phyloP scores from a whole-genome alignment of 2,888 invertebrate species.

The Oeneis ivallda region DNA sequence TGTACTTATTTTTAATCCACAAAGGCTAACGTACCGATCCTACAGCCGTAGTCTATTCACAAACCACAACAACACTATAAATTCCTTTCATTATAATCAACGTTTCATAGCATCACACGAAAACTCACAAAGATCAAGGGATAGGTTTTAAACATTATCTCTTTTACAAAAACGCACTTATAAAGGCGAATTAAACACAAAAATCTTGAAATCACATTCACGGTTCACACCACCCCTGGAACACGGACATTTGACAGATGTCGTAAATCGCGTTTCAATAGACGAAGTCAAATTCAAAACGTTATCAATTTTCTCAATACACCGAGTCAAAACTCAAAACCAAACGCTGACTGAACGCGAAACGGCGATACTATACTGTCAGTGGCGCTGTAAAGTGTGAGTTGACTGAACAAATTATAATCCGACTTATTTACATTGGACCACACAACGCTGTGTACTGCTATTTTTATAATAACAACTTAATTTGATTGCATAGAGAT shows the following conservation, averaged over 20 bases:
- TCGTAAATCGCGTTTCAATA: constrained; percentile 63
- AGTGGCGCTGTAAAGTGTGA: neutral
- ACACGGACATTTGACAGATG: constrained; percentile 59
- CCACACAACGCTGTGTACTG: no score
- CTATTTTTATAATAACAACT: neutral
- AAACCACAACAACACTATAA: constrained; percentile 65
- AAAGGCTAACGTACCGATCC: constrained; percentile 53
- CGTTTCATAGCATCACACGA: constrained; percentile 52
- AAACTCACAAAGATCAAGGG: constrained; percentile 53
- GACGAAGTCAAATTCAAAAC: constrained; percentile 49
- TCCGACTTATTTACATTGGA: neutral
- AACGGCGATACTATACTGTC: no score
- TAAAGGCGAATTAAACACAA: constrained; percentile 46
- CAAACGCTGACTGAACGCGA: constrained; percentile 15
- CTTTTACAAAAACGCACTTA: constrained; percentile 53
- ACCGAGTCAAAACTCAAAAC: constrained; percentile 49
- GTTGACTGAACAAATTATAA: neutral
- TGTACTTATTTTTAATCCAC: constrained; percentile 69
- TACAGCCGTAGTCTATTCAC: constrained; percentile 53
- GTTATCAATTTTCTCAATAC: constrained; percentile 58
- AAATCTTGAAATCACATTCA: constrained; percentile 39
- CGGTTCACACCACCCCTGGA: constrained; percentile 41
- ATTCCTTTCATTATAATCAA: constrained; percentile 67
- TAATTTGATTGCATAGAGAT: neutral
- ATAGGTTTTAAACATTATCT: constrained; percentile 51